Percentiles rank a stretch among this genome's conserved stretches.
Evolutionary conservation across 2,113 vertebrate genomes (phyloP).

Genomic region (Sitta europaea): DNA sequence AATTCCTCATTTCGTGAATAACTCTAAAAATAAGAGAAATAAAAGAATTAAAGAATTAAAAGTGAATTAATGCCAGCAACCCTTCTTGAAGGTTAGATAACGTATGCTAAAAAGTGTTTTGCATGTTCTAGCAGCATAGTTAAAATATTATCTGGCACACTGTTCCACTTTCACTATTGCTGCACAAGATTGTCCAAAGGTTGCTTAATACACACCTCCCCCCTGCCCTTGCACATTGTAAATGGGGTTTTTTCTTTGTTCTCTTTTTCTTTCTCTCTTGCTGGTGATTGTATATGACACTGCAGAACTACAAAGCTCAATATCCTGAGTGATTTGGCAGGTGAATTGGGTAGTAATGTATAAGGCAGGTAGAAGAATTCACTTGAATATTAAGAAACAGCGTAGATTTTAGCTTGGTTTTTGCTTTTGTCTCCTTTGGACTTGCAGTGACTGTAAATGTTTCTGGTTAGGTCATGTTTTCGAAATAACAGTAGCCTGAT

Average conservation of each 20-base stretch:
- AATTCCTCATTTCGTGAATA: not conserved
- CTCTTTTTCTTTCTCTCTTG: not conserved
- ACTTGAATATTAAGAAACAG: not conserved
- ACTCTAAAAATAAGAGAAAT: not conserved
- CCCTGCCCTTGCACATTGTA: rapidly evolving
- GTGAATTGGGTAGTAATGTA: not conserved
- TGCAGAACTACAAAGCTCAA: not conserved
- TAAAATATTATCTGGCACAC: not conserved
- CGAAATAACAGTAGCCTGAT: not conserved
- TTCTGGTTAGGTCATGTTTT: not conserved
- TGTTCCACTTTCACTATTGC: not conserved
- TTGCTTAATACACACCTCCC: not conserved
- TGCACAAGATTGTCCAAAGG: not conserved
- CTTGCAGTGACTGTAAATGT: not conserved
- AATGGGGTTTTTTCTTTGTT: not conserved
- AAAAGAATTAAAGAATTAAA: not conserved
- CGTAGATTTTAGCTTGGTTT: not conserved
- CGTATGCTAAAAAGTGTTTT: not conserved
- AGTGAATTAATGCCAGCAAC: not conserved
- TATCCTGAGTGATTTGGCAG: not conserved
- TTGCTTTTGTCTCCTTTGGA: not conserved
- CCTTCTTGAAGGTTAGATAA: not conserved
- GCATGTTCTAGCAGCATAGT: not conserved
- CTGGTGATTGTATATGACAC: not conserved
- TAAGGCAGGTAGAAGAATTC: not conserved